Conservation (phyloP, 2,113 vertebrate genomes). For the Camelus dromedarius region DNA sequence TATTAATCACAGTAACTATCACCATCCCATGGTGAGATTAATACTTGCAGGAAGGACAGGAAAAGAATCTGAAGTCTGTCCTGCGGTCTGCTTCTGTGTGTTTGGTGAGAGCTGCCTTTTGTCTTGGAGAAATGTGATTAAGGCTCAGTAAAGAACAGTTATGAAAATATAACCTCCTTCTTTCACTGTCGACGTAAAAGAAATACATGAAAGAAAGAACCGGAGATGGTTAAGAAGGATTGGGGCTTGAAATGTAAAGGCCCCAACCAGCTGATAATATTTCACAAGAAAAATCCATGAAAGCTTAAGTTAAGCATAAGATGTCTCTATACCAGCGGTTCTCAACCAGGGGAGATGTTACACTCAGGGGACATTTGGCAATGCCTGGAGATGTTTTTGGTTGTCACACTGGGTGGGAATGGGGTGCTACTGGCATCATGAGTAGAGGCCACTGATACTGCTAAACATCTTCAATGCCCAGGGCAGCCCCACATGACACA, state of each 20-base stretch:
- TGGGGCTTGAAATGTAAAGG: conserved; percentile 7
- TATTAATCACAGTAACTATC: conserved; percentile 79
- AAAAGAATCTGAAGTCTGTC: conserved; percentile 55
- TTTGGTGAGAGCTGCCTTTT: conserved; percentile 39
- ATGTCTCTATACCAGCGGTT: background rate
- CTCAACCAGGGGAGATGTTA: background rate
- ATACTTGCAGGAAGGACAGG: conserved; percentile 59
- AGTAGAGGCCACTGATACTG: background rate
- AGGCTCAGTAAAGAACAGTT: background rate
- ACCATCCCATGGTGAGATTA: conserved; percentile 74
- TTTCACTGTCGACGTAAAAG: background rate
- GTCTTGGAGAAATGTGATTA: conserved; percentile 16
- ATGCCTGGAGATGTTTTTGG: background rate
- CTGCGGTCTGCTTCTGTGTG: background rate
- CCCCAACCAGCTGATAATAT: background rate
- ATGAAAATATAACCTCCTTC: background rate
- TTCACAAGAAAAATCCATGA: background rate
- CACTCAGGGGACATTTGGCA: background rate
- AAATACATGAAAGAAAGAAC: background rate
- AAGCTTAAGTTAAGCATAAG: background rate
- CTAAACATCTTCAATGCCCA: background rate
- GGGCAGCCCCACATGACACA: background rate
- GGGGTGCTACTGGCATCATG: background rate
- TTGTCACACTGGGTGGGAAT: background rate
- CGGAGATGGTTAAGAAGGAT: background rate